Conservation (phyloP, 2,113 vertebrate species). For the Sus scrofa region DNA sequence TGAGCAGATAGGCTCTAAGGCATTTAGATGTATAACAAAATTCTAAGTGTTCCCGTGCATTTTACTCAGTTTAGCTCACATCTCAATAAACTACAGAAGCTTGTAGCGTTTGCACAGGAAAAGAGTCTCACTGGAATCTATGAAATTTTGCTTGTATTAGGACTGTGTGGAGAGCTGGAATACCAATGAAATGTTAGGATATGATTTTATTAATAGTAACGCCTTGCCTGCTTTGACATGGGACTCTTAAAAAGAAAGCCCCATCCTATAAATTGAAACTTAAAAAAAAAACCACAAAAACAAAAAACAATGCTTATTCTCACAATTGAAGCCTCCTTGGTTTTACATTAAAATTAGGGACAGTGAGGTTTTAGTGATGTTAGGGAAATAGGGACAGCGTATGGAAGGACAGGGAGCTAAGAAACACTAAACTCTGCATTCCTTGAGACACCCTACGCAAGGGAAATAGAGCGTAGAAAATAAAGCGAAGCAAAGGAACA, state of each 20-base stretch:
- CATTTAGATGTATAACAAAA: constrained; percentile 27
- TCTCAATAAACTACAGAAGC: background rate
- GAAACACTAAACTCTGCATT: background rate
- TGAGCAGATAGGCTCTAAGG: constrained; percentile 8
- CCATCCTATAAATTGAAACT: constrained; percentile 69
- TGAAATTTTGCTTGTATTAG: background rate
- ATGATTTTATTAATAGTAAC: constrained; percentile 14
- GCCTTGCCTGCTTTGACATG: constrained; percentile 60
- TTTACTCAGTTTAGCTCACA: constrained; percentile 35
- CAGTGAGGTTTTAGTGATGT: background rate
- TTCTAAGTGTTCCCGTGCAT: constrained; percentile 30
- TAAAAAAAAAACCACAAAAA: constrained; percentile 24
- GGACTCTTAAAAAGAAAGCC: constrained; percentile 78
- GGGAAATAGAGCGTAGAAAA: background rate
- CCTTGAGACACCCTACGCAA: background rate
- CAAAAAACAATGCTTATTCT: constrained; percentile 76
- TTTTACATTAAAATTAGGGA: constrained; percentile 77
- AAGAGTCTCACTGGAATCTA: constrained; percentile 13
- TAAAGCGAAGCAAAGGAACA: background rate
- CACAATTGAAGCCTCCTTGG: constrained; percentile 75
- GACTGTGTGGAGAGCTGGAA: background rate
- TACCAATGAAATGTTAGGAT: constrained; percentile 22
- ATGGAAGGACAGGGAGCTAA: background rate
- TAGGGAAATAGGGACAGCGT: background rate
- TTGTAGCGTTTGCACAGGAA: constrained; percentile 13